Evolutionary conservation across 1,140 invertebrate species (phyloP).

Genomic region (Zaprionus tsacasi): DNA sequence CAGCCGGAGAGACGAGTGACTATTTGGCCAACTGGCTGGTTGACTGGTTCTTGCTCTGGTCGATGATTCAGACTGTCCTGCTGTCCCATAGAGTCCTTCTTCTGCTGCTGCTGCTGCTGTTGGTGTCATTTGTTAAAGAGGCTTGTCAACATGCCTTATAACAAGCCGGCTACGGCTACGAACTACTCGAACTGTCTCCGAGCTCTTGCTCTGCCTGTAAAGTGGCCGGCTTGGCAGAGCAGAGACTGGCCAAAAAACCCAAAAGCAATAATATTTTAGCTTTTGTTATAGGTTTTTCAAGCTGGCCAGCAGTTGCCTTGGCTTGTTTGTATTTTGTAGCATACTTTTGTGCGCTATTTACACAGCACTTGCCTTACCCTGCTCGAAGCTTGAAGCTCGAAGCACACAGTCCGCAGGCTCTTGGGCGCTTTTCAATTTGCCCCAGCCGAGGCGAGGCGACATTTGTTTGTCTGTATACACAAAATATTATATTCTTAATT

Average conservation of each 20-base stretch:
- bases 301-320: constrained; percentile 32
- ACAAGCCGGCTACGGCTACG: constrained; percentile 75
- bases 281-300: constrained; percentile 75
- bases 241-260: constrained; percentile 20
- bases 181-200: constrained; percentile 31
- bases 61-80: constrained; percentile 12
- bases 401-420: constrained; percentile 49
- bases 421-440: constrained; percentile 78
- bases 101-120: constrained; percentile 66
- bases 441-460: constrained; percentile 42
- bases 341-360: constrained; percentile 80
- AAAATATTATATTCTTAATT: constrained; percentile 83
- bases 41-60: constrained; percentile 28
- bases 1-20: constrained; percentile 35
- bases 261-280: constrained; percentile 81
- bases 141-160: constrained; percentile 82
- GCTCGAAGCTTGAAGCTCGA: no score
- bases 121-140: constrained; percentile 83
- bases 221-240: constrained; percentile 37
- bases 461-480: constrained; percentile 70
- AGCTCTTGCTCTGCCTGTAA: constrained; percentile 24
- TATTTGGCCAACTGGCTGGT: constrained; percentile 62
- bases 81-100: constrained; percentile 42
- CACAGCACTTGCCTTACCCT: constrained; percentile 66
- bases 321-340: constrained; percentile 78